phyloP scores from a whole-genome alignment of 2,113 vertebrate genomes.

The Oryctolagus cuniculus region mOryCun1.1 NC_091441.1:31340001-31340500 shows the following conservation, averaged over 20 bases:
- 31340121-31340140: too few species aligned
- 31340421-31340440: conserved; percentile 39
- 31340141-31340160: background rate
- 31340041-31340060: too few species aligned
- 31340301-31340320: background rate
- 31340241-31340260: background rate
- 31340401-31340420: conserved; percentile 5
- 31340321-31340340: background rate
- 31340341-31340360: background rate
- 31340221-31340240: background rate
- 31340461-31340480: background rate
- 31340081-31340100: too few species aligned
- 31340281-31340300: background rate
- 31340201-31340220: conserved; percentile 13
- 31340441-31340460: background rate
- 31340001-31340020: too few species aligned
- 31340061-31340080: too few species aligned
- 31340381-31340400: background rate
- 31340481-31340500: background rate
- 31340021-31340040: too few species aligned
- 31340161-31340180: background rate
- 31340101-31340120: too few species aligned
- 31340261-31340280: background rate
- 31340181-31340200: background rate
- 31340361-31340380: conserved; percentile 48